phyloP scores from a whole-genome alignment of 2,113 vertebrate genomes.

The Puma concolor region DNA sequence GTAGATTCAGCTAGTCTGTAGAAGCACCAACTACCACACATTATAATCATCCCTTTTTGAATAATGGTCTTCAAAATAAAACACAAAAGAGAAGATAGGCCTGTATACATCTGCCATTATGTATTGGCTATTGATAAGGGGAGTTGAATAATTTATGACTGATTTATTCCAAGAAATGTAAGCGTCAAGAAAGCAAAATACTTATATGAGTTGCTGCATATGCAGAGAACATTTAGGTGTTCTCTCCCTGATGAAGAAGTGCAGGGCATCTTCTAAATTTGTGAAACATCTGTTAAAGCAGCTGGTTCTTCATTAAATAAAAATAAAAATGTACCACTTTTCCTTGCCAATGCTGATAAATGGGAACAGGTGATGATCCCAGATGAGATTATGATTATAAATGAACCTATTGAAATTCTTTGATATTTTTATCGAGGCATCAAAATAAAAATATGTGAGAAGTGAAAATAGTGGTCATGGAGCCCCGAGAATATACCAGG shows the following conservation, averaged over 20 bases:
- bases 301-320: slow-evolving; percentile 74
- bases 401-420: slow-evolving; percentile 59
- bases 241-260: slow-evolving; percentile 48
- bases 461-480: neutral
- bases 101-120: neutral
- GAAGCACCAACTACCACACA: neutral
- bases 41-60: neutral
- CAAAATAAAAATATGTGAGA: slow-evolving; percentile 50
- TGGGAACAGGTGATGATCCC: slow-evolving; percentile 69
- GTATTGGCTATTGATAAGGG: slow-evolving; percentile 17
- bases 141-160: neutral
- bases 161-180: neutral
- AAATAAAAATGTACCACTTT: slow-evolving; percentile 73
- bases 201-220: neutral
- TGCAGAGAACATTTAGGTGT: slow-evolving; percentile 38
- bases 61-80: slow-evolving; percentile 33
- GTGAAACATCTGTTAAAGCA: slow-evolving; percentile 75
- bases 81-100: neutral
- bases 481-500: neutral
- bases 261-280: slow-evolving; percentile 58
- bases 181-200: slow-evolving; percentile 39
- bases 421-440: slow-evolving; percentile 47
- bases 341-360: slow-evolving; percentile 67
- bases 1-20: neutral
- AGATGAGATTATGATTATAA: slow-evolving; percentile 60